phyloP scores from a whole-genome alignment of 2,888 invertebrate species.

The Clunio marinus region DNA sequence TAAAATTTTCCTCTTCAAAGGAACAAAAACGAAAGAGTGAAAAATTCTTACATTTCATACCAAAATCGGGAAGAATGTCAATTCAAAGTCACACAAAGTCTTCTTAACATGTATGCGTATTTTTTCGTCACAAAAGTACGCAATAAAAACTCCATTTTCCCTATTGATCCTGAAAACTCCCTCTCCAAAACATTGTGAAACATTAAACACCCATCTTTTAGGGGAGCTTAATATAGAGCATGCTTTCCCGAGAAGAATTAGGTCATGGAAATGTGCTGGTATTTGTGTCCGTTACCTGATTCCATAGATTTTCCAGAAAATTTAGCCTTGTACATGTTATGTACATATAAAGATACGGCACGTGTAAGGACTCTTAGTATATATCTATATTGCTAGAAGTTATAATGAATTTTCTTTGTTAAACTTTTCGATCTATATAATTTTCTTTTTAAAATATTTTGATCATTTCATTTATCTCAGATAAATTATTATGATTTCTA shows the following conservation, averaged over 20 bases:
- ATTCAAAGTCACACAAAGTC: constrained; percentile 16
- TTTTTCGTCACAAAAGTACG: constrained; percentile 7
- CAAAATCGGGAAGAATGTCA: constrained; percentile 37
- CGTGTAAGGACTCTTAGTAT: neutral
- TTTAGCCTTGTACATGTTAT: neutral
- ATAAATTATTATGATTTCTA: no score
- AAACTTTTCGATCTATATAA: no score
- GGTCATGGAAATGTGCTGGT: constrained; percentile 10
- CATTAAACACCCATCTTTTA: no score
- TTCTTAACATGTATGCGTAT: constrained; percentile 8
- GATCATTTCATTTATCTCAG: no score
- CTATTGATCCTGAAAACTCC: neutral
- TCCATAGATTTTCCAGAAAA: neutral
- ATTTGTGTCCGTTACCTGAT: neutral
- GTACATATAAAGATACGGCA: neutral
- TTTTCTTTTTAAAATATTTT: neutral
- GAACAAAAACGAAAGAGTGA: no score
- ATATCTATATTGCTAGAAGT: neutral
- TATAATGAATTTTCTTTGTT: no score
- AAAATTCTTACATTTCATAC: neutral
- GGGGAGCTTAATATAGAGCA: no score
- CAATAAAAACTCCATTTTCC: constrained; percentile 37
- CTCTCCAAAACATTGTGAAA: no score
- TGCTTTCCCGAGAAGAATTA: constrained; percentile 7
- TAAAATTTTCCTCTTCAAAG: no score